Base-by-base conservation (phyloP, 2,797 vertebrate genomes). In the Semaprochilodus insignis region DNA sequence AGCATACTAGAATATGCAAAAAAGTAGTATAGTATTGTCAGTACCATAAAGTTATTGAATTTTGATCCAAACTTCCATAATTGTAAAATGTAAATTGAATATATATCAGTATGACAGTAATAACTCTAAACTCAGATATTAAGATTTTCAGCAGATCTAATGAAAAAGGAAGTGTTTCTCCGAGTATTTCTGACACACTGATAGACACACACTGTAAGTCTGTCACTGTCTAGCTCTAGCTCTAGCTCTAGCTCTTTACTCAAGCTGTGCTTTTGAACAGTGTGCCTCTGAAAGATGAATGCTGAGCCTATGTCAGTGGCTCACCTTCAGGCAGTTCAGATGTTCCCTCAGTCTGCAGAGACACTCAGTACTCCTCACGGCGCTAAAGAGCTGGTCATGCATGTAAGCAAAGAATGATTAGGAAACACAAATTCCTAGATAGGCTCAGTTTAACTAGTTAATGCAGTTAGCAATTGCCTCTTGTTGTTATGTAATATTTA, bases 251-350 rank as follows among this genome's bases (percentile, higher is more conserved):
- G 17, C 4, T 80, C 27, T 74, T 54, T 40, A 1, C 59, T 51
- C 15, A 23, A 54, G n/a, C 31, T 65, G 16, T 65, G 48, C 48
- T 65, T 65, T 66, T 40, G n/a, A 81, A 59, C 54, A 77, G 0
- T 5, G 7, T 71, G 4, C 51, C 34, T 71, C 34, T 71, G 48
- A 25, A 51, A 40, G 55, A 48, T 27, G 36, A 59, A n/a, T 63
- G 60, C 25, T 63, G 11, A 31, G 40, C 16, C 55, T 25, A 13
- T 48, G 70, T 40, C 55, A 80, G 44, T 11, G 55, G 55, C 71
- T 70, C 59, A 55, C 44, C 69, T 73, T 65, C 21, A 71, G 34
- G 23, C 63, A 34, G 15, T 34, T 66, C 63, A 66, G 15, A 66
- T 66, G 63, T 34, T 66, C 62, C 11, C 25, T 34, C 63, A 16